A percentile compares a stretch with the other conserved stretches of the same genome.
These are phyloP conservation scores for Helarctos malayanus DNA, from an alignment of 2,797 vertebrate genomes.

Conservation along the genomic window DNA sequence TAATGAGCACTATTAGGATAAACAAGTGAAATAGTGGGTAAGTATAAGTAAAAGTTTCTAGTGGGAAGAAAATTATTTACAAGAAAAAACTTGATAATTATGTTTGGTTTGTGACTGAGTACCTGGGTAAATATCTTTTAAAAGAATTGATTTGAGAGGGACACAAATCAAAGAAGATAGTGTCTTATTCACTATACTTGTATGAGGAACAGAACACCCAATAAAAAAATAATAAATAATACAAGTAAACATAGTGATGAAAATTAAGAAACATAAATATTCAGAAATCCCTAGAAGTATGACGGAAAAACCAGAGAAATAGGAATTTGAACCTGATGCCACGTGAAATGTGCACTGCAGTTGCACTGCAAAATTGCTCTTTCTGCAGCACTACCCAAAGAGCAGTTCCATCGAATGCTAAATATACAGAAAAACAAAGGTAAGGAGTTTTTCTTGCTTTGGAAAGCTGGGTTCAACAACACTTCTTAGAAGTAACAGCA, in stretches of 20 bases:
- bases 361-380: background rate
- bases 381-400: background rate
- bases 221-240: slow-evolving; percentile 21
- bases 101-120: slow-evolving; percentile 3
- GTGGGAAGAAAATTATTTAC: background rate
- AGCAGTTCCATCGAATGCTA: background rate
- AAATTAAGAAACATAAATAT: slow-evolving; percentile 30
- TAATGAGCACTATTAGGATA: background rate
- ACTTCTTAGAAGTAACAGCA: background rate
- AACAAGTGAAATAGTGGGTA: slow-evolving; percentile 1
- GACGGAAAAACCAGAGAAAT: background rate
- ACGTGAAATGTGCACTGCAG: background rate
- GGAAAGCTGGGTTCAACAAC: background rate
- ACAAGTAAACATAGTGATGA: background rate
- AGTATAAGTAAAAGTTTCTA: background rate
- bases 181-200: background rate
- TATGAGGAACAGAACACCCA: background rate
- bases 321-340: background rate
- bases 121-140: background rate
- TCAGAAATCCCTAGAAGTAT: background rate
- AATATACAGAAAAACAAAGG: background rate
- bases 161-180: background rate
- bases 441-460: background rate
- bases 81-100: background rate
- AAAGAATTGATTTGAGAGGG: background rate